Conservation (phyloP, 2,888 invertebrate species). For the Bedellia somnulentella region DNA sequence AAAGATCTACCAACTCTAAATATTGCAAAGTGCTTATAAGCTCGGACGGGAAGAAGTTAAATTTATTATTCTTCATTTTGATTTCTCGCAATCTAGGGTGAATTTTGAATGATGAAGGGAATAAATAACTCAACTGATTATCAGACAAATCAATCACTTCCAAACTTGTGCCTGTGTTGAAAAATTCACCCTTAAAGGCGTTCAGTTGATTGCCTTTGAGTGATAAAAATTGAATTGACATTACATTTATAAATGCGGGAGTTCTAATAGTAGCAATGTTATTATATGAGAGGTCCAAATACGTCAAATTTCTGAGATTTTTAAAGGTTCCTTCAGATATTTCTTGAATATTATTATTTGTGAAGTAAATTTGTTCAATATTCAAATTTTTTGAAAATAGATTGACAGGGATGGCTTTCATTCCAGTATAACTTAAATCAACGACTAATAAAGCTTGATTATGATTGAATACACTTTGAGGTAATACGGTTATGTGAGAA, state of each 20-base stretch:
- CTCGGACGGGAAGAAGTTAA: slow-evolving; percentile 85
- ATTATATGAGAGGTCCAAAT: slow-evolving; percentile 78
- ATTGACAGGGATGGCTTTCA: slow-evolving; percentile 74
- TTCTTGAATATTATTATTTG: slow-evolving; percentile 75
- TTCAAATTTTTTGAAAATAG: slow-evolving; percentile 68
- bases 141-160: slow-evolving; percentile 79
- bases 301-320: slow-evolving; percentile 72
- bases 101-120: slow-evolving; percentile 82
- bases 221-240: slow-evolving; percentile 71
- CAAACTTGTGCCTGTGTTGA: slow-evolving; percentile 80
- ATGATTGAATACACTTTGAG: slow-evolving; percentile 69
- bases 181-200: slow-evolving; percentile 82
- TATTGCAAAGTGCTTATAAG: slow-evolving; percentile 77
- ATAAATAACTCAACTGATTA: slow-evolving; percentile 79
- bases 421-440: slow-evolving; percentile 73
- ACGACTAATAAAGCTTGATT: slow-evolving; percentile 68
- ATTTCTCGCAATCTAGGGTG: slow-evolving; percentile 77
- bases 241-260: slow-evolving; percentile 76
- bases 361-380: slow-evolving; percentile 68
- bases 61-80: slow-evolving; percentile 73
- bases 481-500: slow-evolving; percentile 65
- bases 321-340: slow-evolving; percentile 77
- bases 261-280: slow-evolving; percentile 74
- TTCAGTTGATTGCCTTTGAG: slow-evolving; percentile 76
- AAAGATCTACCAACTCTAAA: slow-evolving; percentile 75